Percentiles rank a stretch among this genome's conserved stretches.
Conservation (phyloP, 1,140 invertebrate genomes). For the Megathymus violae region DNA sequence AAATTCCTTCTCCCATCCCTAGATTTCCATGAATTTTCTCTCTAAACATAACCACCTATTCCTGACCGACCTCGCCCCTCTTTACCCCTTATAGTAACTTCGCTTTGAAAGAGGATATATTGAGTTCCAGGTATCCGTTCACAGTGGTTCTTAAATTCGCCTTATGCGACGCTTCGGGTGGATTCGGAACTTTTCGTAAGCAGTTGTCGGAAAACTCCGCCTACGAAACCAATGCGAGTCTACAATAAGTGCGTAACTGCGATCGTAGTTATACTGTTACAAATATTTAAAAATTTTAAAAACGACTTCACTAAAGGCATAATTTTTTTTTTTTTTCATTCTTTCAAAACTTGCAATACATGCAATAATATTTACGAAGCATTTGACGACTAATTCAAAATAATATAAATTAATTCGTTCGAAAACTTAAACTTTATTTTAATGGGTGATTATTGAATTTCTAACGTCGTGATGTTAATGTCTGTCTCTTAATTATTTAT, state of each 20-base stretch:
- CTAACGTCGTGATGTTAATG: too few species aligned
- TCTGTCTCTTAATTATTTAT: too few species aligned
- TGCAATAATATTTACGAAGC: too few species aligned
- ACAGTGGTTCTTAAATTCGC: conserved; percentile 41
- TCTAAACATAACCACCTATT: conserved; percentile 40
- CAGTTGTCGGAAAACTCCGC: conserved; percentile 58
- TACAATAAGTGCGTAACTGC: conserved; percentile 32
- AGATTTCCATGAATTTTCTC: conserved; percentile 66
- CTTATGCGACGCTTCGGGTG: conserved; percentile 44
- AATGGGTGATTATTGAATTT: too few species aligned
- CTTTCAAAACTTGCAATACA: too few species aligned
- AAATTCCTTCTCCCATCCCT: conserved; percentile 64
- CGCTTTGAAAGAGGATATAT: conserved; percentile 9
- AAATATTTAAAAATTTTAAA: too few species aligned
- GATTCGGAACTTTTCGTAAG: conserved; percentile 63
- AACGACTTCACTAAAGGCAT: conserved; percentile 1
- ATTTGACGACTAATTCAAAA: too few species aligned
- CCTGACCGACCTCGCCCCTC: conserved; percentile 45
- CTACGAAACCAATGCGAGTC: conserved; percentile 44
- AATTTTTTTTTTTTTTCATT: too few species aligned
- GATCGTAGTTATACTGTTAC: too few species aligned
- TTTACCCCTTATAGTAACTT: neutral
- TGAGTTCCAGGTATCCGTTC: conserved; percentile 36
- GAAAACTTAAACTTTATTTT: too few species aligned
- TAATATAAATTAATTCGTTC: too few species aligned